Evolutionary conservation across 2,888 invertebrate genomes (phyloP).

Genomic region (Synanthedon vespiformis): DNA sequence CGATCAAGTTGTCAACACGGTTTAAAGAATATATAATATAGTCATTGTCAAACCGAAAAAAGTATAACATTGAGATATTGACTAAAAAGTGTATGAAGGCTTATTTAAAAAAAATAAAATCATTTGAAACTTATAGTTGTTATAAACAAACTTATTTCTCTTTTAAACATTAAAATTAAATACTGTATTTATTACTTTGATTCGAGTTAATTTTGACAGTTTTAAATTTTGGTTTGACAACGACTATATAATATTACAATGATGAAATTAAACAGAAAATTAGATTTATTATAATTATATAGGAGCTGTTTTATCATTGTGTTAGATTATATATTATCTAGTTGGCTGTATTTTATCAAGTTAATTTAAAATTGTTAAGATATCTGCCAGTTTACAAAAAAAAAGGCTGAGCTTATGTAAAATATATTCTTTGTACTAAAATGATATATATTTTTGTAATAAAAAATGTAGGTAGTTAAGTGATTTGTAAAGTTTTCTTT

Average conservation of each 20-base stretch:
- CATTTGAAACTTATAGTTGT: neutral
- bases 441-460: neutral
- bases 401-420: neutral
- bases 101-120: conserved; percentile 1
- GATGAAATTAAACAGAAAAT: too few species aligned
- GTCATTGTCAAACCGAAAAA: neutral
- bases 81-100: conserved; percentile 7
- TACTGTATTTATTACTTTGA: too few species aligned
- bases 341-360: conserved; percentile 16
- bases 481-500: neutral
- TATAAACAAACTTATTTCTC: too few species aligned
- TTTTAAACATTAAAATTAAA: too few species aligned
- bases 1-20: conserved; percentile 72
- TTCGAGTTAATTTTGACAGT: too few species aligned
- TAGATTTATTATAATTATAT: too few species aligned
- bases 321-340: conserved; percentile 8
- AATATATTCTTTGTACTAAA: neutral
- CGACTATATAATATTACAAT: neutral
- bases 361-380: conserved; percentile 5
- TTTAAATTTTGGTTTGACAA: too few species aligned
- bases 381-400: conserved; percentile 1
- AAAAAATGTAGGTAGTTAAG: neutral
- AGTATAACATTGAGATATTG: neutral
- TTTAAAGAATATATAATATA: conserved; percentile 20
- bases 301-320: too few species aligned